phyloP scores from a whole-genome alignment of 2,888 invertebrate species.

The Bembecia ichneumoniformis region DNA sequence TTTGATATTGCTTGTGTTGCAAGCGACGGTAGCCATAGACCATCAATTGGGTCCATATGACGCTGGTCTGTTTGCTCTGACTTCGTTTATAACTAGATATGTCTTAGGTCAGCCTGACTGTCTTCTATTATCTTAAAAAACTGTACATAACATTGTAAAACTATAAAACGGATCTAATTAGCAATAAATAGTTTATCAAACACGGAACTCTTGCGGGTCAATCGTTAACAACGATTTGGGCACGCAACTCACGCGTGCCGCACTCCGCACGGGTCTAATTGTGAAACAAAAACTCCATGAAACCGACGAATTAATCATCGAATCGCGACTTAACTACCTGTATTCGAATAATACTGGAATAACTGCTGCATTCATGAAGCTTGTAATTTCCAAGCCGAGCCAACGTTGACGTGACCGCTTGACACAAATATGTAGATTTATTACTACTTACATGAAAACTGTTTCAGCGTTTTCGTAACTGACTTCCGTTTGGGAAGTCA shows the following conservation, averaged over 20 bases:
- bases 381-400: conserved; percentile 23
- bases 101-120: too few relatives aligned
- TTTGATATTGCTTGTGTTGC: too few relatives aligned
- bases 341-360: conserved; percentile 42
- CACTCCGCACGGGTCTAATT: conserved; percentile 37
- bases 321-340: conserved; percentile 34
- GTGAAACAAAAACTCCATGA: conserved; percentile 62
- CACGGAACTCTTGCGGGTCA: conserved; percentile 41
- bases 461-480: too few relatives aligned
- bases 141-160: too few relatives aligned
- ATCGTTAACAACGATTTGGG: conserved; percentile 40
- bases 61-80: too few relatives aligned
- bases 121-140: too few relatives aligned
- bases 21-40: too few relatives aligned
- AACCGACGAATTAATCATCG: conserved; percentile 61
- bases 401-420: conserved; percentile 12
- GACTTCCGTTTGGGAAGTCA: too few relatives aligned
- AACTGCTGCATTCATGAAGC: conserved; percentile 34
- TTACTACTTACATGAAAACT: background rate
- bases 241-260: conserved; percentile 51
- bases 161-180: conserved; percentile 28
- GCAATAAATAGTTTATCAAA: conserved; percentile 41
- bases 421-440: conserved; percentile 4
- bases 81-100: too few relatives aligned
- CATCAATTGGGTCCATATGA: too few relatives aligned